These are phyloP conservation scores for Gnathonemus echidnorhynchus DNA, from an alignment of 2,113 vertebrate species.

Conservation along the genomic window DNA sequence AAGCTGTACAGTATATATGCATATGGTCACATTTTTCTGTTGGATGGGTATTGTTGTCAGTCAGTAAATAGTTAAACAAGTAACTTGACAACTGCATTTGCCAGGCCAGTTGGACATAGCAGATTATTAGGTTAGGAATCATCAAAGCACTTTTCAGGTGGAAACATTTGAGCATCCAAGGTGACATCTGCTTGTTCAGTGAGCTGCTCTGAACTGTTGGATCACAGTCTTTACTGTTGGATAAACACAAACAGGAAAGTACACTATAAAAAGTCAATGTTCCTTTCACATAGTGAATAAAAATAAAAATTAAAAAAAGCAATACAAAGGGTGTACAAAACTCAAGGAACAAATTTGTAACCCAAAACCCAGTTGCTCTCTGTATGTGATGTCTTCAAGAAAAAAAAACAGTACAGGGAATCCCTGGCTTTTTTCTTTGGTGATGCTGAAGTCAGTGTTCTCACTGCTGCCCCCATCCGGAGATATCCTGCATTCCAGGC, in stretches of 20 bases:
- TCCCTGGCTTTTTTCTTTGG: slow-evolving; percentile 18
- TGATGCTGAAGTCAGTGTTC: slow-evolving; percentile 31
- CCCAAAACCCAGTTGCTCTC: slow-evolving; percentile 21
- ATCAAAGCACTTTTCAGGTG: slow-evolving; percentile 49
- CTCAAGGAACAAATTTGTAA: slow-evolving; percentile 33
- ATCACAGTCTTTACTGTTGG: slow-evolving; percentile 51
- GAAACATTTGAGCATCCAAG: slow-evolving; percentile 44
- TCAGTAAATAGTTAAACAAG: not conserved
- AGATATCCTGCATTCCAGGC: slow-evolving; percentile 32
- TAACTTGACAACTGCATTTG: slow-evolving; percentile 30
- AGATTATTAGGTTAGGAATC: slow-evolving; percentile 61
- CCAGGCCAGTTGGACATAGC: slow-evolving; percentile 41
- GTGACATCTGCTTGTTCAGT: slow-evolving; percentile 38
- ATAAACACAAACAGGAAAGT: slow-evolving; percentile 39
- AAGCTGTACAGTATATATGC: not conserved
- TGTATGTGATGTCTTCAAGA: slow-evolving; percentile 25
- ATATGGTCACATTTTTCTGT: not conserved
- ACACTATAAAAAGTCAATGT: slow-evolving; percentile 36
- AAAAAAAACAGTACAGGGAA: slow-evolving; percentile 17
- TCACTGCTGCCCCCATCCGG: slow-evolving; percentile 26
- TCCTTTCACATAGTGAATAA: slow-evolving; percentile 45
- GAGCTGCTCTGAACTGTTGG: slow-evolving; percentile 57
- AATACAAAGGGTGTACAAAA: slow-evolving; percentile 27
- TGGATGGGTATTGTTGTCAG: not conserved
- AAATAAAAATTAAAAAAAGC: slow-evolving; percentile 33